Evolutionary conservation across 2,888 invertebrate species (phyloP).

Genomic region (Tenthredo scrophulariae): DNA sequence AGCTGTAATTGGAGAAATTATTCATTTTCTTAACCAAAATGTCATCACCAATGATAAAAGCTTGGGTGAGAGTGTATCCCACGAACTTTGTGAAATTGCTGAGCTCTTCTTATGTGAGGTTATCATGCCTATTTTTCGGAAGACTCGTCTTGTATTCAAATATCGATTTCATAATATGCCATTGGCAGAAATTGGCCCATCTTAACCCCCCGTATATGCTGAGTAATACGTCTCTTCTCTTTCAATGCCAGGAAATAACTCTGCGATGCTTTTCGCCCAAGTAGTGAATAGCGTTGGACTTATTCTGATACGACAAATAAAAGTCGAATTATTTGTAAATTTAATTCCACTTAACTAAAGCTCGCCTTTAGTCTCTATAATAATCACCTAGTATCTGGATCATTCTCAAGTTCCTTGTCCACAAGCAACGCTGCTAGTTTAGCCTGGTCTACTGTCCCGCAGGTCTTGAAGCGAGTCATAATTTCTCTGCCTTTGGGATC

Average conservation of each 20-base stretch:
- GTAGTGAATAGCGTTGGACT: slow-evolving; percentile 11
- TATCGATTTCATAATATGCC: slow-evolving; percentile 29
- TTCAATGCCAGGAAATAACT: background rate
- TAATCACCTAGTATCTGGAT: slow-evolving; percentile 20
- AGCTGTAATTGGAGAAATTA: background rate
- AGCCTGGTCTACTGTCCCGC: slow-evolving; percentile 1
- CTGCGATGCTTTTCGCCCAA: slow-evolving; percentile 18
- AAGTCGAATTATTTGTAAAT: background rate
- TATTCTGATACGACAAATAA: slow-evolving; percentile 7
- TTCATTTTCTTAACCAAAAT: background rate
- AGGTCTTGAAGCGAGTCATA: background rate
- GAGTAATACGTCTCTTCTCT: slow-evolving; percentile 28
- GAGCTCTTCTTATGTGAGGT: background rate
- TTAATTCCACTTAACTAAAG: background rate
- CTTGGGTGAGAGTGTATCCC: background rate
- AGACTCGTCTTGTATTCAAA: slow-evolving; percentile 22
- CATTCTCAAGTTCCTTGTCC: background rate
- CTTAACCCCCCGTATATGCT: background rate
- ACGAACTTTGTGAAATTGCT: background rate
- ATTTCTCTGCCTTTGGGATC: background rate
- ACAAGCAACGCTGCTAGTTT: slow-evolving; percentile 15
- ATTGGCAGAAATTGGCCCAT: slow-evolving; percentile 18
- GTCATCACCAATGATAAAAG: no score
- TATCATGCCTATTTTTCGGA: slow-evolving; percentile 11
- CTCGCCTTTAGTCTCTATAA: background rate